Base-by-base conservation (phyloP, 1,140 invertebrate genomes). In the Cyclargus thomasi region DNA sequence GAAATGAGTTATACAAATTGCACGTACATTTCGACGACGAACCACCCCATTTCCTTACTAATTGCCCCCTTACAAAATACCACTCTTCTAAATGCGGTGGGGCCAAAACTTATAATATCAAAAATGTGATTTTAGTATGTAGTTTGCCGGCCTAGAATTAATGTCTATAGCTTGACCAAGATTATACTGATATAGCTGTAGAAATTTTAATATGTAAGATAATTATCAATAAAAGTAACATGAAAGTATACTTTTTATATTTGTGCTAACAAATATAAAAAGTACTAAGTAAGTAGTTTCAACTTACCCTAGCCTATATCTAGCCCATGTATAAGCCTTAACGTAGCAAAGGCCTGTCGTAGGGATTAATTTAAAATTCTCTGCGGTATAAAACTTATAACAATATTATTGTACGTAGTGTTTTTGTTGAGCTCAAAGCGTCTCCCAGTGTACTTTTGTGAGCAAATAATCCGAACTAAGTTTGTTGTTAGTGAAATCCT, bases 1-100 rank as follows among this genome's bases (percentile, higher is more conserved):
- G 55, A 59, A 59, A 59, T 59, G 55, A 59, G 55, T 21, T 59
- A 59, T 59, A 20, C 55, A 59, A 59, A 59, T 59, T 59, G 55
- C 55, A 59, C 55, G 18, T 59, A 59, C 55, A 59, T 59, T 59
- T 59, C 55, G 55, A 59, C 18, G 55, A 59, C 20, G 55, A 20
- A 59, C 55, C 55, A 59, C 55, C 55, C 53, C 53, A 55, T 55
- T 55, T 55, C n/a, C 18, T 20, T 21, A 59, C 55, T 59, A 59
- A 59, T 59, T 59, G 55, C 55, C 55, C 55, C 55, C 55, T 21
- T 21, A 20, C 39, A 47, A 59, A 59, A 18, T 21, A 21, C 55
- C 55, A 59, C 55, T 59, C 20, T 20, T 21, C 2, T 59, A 59
- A 59, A 20, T 20, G 20, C 55, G 20, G 55, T 59, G 55, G 17